Evolutionary conservation across 2,888 invertebrate species (phyloP), one percentile per base, ranked within the genome.

Genomic region (Eupithecia vulgata): DNA sequence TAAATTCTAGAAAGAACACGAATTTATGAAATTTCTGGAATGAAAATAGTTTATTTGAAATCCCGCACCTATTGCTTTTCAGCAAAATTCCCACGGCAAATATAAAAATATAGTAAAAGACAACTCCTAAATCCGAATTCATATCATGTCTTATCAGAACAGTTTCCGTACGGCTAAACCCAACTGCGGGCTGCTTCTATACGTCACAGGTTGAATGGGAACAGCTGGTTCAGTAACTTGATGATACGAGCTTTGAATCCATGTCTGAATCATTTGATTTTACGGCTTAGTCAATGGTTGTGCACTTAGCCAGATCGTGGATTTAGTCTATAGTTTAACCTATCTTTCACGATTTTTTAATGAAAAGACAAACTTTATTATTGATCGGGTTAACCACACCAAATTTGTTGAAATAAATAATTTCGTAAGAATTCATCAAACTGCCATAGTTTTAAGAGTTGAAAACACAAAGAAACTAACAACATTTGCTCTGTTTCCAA

Each of bases 61-160:
- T 72, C 64, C 70, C 57, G 25, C 64, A 65, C 30, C 73, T 68
- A 25, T 74, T 79, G 77, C 78, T 72, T 77, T 77, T 80, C 80
- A 82, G 83, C 80, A 81, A 72, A 75, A 77, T 79, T 84, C 82
- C 82, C 83, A 84, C 70, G 72, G 75, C 70, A 72, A 81, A 80
- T 82, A 83, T 84, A 83, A 84, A 84, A 84, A 84, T 84, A 72
- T 75, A 75, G 75, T 75, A 75, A 84, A 87, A 85, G 80, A 81
- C 81, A 84, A 81, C 83, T 83, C 82, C 82, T 81, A 84, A 86
- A 86, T 87, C 87, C 85, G 86, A 86, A 86, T 87, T 87, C 86
- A 87, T 87, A 87, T 87, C 86, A 86, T 86, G 87, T 82, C 86
- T 87, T 87, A 87, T 87, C 86, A 83, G 83, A 86, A 86, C 84